Conservation (phyloP, 2,797 vertebrate genomes). For the Takifugu ocellatus region DNA sequence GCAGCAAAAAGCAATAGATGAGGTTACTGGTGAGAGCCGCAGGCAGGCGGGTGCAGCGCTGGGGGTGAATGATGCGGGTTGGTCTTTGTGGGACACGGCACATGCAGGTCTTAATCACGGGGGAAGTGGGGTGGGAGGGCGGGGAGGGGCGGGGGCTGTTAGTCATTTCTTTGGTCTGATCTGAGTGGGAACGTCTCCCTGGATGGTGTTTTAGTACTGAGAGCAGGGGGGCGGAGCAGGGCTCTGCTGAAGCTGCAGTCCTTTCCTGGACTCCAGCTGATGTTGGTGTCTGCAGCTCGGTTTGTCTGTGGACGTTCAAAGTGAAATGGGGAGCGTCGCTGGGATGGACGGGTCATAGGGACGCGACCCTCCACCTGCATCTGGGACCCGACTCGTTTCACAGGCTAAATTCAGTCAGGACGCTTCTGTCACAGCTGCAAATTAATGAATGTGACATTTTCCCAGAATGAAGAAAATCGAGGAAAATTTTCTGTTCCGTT, state of each 20-base stretch:
- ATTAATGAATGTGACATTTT: too few relatives aligned
- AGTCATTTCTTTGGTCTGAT: slow-evolving; percentile 40
- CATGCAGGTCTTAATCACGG: slow-evolving; percentile 46
- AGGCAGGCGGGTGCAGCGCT: slow-evolving; percentile 50
- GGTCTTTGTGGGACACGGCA: not conserved
- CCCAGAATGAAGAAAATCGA: too few relatives aligned
- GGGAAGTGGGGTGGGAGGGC: slow-evolving; percentile 14
- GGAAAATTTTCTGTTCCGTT: too few relatives aligned
- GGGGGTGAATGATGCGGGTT: slow-evolving; percentile 12
- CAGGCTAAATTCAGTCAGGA: not conserved
- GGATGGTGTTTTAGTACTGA: slow-evolving; percentile 26
- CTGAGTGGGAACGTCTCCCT: slow-evolving; percentile 32
- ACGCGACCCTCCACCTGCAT: too few relatives aligned
- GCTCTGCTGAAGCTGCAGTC: slow-evolving; percentile 26
- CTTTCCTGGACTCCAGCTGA: slow-evolving; percentile 41
- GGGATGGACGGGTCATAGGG: not conserved
- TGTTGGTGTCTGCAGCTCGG: slow-evolving; percentile 20
- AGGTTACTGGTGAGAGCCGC: slow-evolving; percentile 50
- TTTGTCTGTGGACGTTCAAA: slow-evolving; percentile 65
- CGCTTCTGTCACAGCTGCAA: too few relatives aligned
- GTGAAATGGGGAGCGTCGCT: slow-evolving; percentile 27
- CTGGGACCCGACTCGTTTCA: too few relatives aligned
- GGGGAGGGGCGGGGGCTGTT: slow-evolving; percentile 5
- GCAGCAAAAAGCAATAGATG: slow-evolving; percentile 69
- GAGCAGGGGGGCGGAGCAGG: slow-evolving; percentile 23